Percentiles rank a stretch among this genome's conserved stretches.
phyloP scores from a whole-genome alignment of 2,888 invertebrate genomes.

The Caenorhabditis sp. region DNA sequence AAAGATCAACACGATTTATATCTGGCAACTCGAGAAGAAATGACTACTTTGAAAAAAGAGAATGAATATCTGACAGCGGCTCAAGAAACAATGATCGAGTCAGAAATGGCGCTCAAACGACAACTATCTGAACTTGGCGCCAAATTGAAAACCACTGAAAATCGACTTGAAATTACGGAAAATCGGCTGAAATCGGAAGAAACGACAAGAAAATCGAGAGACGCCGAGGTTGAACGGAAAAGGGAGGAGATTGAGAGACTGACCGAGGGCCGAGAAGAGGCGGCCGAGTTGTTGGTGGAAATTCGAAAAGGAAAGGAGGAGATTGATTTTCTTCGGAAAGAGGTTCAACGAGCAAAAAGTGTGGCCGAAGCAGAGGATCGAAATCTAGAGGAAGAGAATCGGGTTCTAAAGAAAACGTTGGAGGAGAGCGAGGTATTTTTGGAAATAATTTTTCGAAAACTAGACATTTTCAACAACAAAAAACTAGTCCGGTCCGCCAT shows the following conservation, averaged over 20 bases:
- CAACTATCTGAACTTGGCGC: neutral
- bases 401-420: neutral
- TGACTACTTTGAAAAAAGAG: slow-evolving; percentile 2
- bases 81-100: slow-evolving; percentile 12
- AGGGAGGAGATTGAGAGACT: slow-evolving; percentile 4
- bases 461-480: too few relatives aligned
- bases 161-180: neutral
- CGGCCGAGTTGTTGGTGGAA: slow-evolving; percentile 14
- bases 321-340: slow-evolving; percentile 22
- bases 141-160: neutral
- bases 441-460: neutral
- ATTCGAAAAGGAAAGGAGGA: slow-evolving; percentile 20
- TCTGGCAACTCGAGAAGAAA: neutral
- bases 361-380: neutral
- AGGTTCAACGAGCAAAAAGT: neutral
- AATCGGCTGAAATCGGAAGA: neutral
- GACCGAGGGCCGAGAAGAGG: slow-evolving; percentile 4
- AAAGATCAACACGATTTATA: neutral
- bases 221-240: neutral
- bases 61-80: slow-evolving; percentile 18
- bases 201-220: neutral
- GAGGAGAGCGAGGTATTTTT: neutral
- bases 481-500: neutral
- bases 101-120: neutral
- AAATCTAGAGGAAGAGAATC: neutral